Evolutionary conservation across 2,113 vertebrate species (phyloP), one percentile per base, ranked within the genome.

Genomic region (Ammodytes dubius): DNA sequence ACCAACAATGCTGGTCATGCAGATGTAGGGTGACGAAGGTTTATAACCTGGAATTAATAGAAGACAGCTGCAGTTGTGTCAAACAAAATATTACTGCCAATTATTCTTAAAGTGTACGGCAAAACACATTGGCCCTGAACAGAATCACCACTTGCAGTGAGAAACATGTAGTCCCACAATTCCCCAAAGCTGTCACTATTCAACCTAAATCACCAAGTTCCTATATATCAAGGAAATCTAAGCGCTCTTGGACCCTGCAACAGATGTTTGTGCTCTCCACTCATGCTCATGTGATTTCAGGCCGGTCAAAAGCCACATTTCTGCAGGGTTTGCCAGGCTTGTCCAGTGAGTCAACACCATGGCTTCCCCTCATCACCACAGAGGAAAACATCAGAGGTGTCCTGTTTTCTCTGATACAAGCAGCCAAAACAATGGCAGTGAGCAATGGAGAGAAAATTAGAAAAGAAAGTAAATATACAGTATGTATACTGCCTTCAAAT

Each of bases 241-340:
- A 80, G 53, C 66, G 50, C 4, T 50, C 49, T 53, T 49, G 70
- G 79, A 74, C 66, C 66, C 54, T 67, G 63, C 8, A 14, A 37
- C 63, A 79, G 59, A 87, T 85, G 78, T 85, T 88, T 86, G 81
- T 77, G 78, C 69, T 85, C 59, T 69, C 64, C 15, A 8, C 67
- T 70, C 70, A 13, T 81, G 76, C 47, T 73, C 65, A 65, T 80
- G 83, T 78, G 83, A 87, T 82, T 90, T 83, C 60, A 63, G 82
- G 84, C 88, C 87, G 84, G 45, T 80, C 68, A 56, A 67, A 85
- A 90, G 83, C 81, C 82, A 86, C 79, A 67, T 74, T 40, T 74
- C 64, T 49, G 56, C 68, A 59, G 27, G 45, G 39, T 59, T 49
- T 17, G 74, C 63, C 82, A 86, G 72, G 46, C 67, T 72, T 37